Evolutionary conservation across 2,888 invertebrate species (phyloP).

Genomic region (Invenusta paracnida): DNA sequence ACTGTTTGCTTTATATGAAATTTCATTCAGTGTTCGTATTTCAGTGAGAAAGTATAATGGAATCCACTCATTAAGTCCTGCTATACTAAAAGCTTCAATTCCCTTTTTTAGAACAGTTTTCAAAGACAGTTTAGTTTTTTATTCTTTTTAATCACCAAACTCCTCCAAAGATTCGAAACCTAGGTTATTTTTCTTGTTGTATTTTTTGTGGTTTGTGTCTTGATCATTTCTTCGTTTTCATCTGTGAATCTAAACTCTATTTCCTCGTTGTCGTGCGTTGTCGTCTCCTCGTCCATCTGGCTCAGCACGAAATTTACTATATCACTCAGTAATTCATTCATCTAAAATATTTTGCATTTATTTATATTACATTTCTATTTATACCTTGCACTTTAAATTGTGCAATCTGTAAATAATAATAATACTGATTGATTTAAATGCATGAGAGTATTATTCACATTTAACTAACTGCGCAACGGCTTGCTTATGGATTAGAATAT

Average conservation of each 20-base stretch:
- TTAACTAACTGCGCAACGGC: not conserved
- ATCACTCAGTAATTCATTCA: constrained; percentile 17
- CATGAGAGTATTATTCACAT: not conserved
- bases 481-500: not conserved
- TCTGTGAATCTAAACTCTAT: constrained; percentile 15
- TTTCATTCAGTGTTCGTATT: constrained; percentile 21
- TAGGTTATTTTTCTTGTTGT: constrained; percentile 18
- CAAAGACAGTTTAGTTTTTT: not conserved
- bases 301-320: constrained; percentile 10
- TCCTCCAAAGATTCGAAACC: constrained; percentile 8
- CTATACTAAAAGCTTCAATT: constrained; percentile 23
- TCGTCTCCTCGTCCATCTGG: not conserved
- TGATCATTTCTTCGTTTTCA: constrained; percentile 6
- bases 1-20: constrained; percentile 18
- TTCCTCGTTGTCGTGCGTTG: not conserved
- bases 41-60: not conserved
- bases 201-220: constrained; percentile 9
- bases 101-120: not conserved
- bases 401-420: not conserved
- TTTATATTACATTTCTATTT: not conserved
- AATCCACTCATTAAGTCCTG: constrained; percentile 9
- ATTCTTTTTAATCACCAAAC: not conserved
- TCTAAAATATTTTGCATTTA: not conserved
- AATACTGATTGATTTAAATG: not conserved
- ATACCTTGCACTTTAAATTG: not conserved